Base-by-base conservation (phyloP, 2,888 invertebrate genomes). In the Mongoloraphidia duomilia region DNA sequence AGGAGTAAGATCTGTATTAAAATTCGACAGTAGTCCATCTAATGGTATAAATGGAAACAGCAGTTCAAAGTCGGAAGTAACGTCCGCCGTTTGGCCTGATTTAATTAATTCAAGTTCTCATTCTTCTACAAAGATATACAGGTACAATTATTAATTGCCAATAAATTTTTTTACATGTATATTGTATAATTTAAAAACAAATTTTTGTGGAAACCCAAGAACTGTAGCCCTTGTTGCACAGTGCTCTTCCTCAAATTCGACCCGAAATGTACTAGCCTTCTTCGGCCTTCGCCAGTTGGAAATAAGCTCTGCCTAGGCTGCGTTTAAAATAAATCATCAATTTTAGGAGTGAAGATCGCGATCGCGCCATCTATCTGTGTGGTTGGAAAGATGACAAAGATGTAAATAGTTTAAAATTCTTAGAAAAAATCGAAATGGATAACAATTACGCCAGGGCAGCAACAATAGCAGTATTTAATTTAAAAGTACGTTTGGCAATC, bases 311-410 rank as follows among this genome's bases (percentile, higher is more conserved):
- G 33, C 37, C 13, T 47, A 14, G 43, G 1, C 10, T 14, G 50
- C 42, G 11, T n/a, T 43, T 11, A 14, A 38, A n/a, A 33, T n/a
- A 14, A 47, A 47, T 33, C 11, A 41, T 46, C 44, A 13, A 39
- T 55, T 58, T 50, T 59, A 82, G 84, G 59, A 82, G 82, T 55
- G 76, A 77, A 45, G 84, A 85, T 63, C 77, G 92, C 53, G 82
- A 83, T 56, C 79, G 82, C 63, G 89, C 89, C 2, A 70, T 94
- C 53, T 82, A 83, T 63, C 71, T 94, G 53, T 94, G 94, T 71
- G 91, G 91, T 14, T 95, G 94, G 94, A 79, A 80, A 53, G 82
- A 83, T 65, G 87, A 90, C 56, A 80, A 80, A 63, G 84, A 86
- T 60, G 66, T 67, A 61, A 66, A 69, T 48, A 63, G 67, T 4